Evolutionary conservation across 2,797 vertebrate genomes (phyloP), one percentile per base, ranked within the genome.

Genomic region (Pseudochromis fuscus): DNA sequence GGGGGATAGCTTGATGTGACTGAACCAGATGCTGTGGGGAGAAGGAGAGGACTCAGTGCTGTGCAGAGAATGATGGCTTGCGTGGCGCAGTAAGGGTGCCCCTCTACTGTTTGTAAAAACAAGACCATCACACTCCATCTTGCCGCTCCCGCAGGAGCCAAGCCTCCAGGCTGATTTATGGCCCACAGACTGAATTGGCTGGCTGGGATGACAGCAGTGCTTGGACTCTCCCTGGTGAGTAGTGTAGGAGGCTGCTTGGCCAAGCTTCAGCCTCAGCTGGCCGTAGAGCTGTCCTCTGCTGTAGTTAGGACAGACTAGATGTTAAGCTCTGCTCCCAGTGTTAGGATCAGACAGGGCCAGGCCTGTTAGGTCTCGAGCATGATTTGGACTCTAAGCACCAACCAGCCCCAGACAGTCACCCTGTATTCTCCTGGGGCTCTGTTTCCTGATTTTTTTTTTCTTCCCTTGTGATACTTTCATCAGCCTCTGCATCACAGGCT

Each of bases 91-190:
- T 87, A 85, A 92, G 92, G 90, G 88, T 93, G 90, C 92, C 89
- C 92, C 92, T 94, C 91, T 87, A 90, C 93, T 94, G 91, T 94
- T 94, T 94, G 93, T 94, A 93, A 94, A 94, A 95, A 94, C 92
- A 94, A 94, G 94, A 94, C 92, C 93, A 94, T 95, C 93, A 94
- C 91, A 94, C 94, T 95, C 92, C 92, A 94, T 95, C 94, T 95
- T 93, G 89, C 86, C 45, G 75, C 87, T 94, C 94, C 93, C 93
- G 67, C 87, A 87, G 92, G 94, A 92, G 88, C 91, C 79, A 75
- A 86, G 90, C 91, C 94, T 93, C 82, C 77, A 61, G 91, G 92
- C 93, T 94, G 94, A 95, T 95, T 94, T 93, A 95, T 95, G 89
- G 88, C 84, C 81, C 89, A 65, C 82, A 86, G 89, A 91, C 90